These are phyloP conservation scores for Helicoverpa assulta DNA, from an alignment of 2,888 invertebrate genomes.

Conservation along the genomic window DNA sequence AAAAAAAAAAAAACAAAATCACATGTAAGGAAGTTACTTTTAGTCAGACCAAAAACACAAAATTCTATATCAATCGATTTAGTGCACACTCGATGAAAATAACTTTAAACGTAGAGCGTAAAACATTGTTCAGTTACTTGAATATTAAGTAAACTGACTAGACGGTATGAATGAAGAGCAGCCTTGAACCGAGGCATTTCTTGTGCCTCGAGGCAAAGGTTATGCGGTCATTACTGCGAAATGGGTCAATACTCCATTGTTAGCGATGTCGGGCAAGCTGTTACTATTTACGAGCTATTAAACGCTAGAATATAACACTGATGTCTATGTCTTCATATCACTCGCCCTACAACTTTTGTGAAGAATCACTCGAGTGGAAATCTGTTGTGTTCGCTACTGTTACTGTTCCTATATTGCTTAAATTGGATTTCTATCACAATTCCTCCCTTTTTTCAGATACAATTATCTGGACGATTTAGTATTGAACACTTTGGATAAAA, in stretches of 20 bases:
- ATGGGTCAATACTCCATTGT: slow-evolving; percentile 36
- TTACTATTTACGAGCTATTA: slow-evolving; percentile 28
- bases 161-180: slow-evolving; percentile 8
- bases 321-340: slow-evolving; percentile 2
- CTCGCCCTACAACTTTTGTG: neutral
- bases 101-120: neutral
- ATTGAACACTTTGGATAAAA: too few relatives aligned
- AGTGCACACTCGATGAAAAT: too few relatives aligned
- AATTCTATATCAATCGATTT: too few relatives aligned
- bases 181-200: slow-evolving; percentile 10
- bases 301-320: neutral
- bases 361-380: neutral
- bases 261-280: slow-evolving; percentile 32
- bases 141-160: slow-evolving; percentile 1
- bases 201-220: slow-evolving; percentile 13
- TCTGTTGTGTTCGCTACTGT: slow-evolving; percentile 1
- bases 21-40: too few relatives aligned
- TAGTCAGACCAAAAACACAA: too few relatives aligned
- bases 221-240: slow-evolving; percentile 23
- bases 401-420: neutral
- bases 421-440: neutral
- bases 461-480: too few relatives aligned
- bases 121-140: neutral
- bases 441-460: neutral
- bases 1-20: too few relatives aligned